Conservation (phyloP, 2,113 vertebrate genomes). For the Heteronetta atricapilla region DNA sequence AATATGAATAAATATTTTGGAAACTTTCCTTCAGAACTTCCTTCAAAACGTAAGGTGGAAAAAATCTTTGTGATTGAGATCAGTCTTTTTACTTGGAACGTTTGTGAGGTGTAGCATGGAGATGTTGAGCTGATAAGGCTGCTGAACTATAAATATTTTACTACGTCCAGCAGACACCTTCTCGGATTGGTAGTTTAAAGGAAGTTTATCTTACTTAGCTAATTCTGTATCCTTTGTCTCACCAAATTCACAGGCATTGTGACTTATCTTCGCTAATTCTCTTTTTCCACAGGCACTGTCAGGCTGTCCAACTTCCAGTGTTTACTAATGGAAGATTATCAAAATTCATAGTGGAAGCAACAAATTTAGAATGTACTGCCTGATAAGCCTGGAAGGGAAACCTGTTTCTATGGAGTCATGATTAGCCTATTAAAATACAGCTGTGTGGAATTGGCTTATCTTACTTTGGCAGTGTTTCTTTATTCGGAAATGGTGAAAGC, state of each 20-base stretch:
- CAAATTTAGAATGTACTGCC: conserved; percentile 34
- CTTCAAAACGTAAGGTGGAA: neutral
- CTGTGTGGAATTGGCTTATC: conserved; percentile 60
- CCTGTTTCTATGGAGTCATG: conserved; percentile 48
- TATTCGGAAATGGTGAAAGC: conserved; percentile 29
- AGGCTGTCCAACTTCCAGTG: conserved; percentile 47
- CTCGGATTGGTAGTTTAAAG: conserved; percentile 22
- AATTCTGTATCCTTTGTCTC: conserved; percentile 64
- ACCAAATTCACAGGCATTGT: conserved; percentile 27
- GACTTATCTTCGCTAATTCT: conserved; percentile 14
- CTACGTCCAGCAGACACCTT: neutral
- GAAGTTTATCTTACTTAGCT: conserved; percentile 59
- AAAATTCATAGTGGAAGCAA: conserved; percentile 59
- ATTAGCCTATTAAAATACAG: conserved; percentile 58
- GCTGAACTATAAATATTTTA: conserved; percentile 51
- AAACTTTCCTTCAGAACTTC: neutral
- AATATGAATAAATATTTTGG: neutral
- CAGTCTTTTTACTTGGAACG: conserved; percentile 7
- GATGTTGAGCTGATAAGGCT: conserved; percentile 5
- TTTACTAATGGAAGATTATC: conserved; percentile 58
- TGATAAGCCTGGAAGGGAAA: conserved; percentile 67
- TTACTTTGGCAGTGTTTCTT: conserved; percentile 36
- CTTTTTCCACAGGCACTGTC: conserved; percentile 13
- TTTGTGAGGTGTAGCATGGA: neutral
- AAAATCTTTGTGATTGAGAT: neutral